Evolutionary conservation across 1,140 invertebrate genomes (phyloP).

Genomic region (Heliconius hewitsoni): DNA sequence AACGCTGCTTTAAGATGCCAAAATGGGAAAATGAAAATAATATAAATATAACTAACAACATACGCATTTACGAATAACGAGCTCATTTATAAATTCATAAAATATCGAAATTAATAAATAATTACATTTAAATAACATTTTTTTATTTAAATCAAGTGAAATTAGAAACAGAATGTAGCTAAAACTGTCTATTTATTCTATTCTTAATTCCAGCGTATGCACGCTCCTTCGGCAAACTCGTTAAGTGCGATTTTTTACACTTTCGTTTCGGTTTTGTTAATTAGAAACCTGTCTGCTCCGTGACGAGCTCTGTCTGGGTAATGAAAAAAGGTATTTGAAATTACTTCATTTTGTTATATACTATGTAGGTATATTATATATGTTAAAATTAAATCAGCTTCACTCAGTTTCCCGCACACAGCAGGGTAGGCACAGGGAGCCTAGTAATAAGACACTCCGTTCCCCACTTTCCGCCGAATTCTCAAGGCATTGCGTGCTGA

Average conservation of each 20-base stretch:
- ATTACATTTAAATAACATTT: neutral
- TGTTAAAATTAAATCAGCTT: too few species aligned
- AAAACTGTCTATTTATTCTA: slow-evolving; percentile 17
- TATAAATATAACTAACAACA: too few species aligned
- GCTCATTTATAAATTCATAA: too few species aligned
- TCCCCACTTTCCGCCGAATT: too few species aligned
- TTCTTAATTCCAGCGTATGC: slow-evolving; percentile 12
- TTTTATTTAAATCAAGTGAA: neutral
- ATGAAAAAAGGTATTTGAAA: slow-evolving; percentile 8
- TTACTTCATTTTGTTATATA: slow-evolving; percentile 1
- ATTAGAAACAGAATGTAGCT: slow-evolving; percentile 1
- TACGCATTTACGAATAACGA: too few species aligned
- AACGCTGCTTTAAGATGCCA: too few species aligned
- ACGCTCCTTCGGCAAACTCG: slow-evolving; percentile 20
- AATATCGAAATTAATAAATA: neutral
- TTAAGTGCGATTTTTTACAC: slow-evolving; percentile 20
- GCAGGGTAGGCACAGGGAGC: too few species aligned
- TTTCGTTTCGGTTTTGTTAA: slow-evolving; percentile 50
- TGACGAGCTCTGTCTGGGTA: slow-evolving; percentile 10
- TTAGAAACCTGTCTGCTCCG: slow-evolving; percentile 48
- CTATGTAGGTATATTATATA: too few species aligned
- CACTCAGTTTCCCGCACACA: too few species aligned
- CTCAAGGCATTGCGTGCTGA: too few species aligned
- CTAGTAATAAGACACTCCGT: too few species aligned
- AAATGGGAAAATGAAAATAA: too few species aligned